Evolutionary conservation across 2,888 invertebrate genomes (phyloP).

Genomic region (Protonemura montana): DNA sequence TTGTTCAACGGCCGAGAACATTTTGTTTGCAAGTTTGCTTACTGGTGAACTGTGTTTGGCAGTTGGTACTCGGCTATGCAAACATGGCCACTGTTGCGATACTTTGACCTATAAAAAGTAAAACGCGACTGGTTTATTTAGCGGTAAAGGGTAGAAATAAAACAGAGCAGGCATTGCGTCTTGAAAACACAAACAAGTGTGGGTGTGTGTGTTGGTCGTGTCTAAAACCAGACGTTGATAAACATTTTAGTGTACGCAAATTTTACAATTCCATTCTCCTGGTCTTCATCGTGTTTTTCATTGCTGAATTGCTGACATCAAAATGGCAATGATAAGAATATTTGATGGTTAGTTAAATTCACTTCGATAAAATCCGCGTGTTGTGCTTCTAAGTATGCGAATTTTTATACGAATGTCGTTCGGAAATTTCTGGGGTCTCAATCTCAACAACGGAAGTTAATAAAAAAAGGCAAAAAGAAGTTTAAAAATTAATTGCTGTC

Average conservation of each 20-base stretch:
- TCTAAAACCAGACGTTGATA: background rate
- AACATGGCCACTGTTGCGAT: background rate
- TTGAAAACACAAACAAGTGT: slow-evolving; percentile 19
- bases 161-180: slow-evolving; percentile 15
- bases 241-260: background rate
- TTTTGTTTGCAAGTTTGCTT: background rate
- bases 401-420: background rate
- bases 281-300: background rate
- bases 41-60: background rate
- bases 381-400: background rate
- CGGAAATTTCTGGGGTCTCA: background rate
- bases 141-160: slow-evolving; percentile 31
- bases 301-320: background rate
- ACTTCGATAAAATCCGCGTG: background rate
- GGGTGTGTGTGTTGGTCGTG: background rate
- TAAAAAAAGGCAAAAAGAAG: background rate
- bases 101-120: slow-evolving; percentile 16
- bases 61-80: background rate
- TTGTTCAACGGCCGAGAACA: background rate
- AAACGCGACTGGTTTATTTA: slow-evolving; percentile 23
- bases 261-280: slow-evolving; percentile 8
- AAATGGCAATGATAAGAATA: background rate
- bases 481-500: background rate
- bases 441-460: background rate
- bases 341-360: background rate